A percentile compares a stretch with the other conserved stretches of the same genome.
Evolutionary conservation across 2,888 invertebrate genomes (phyloP).

Genomic region (Tachystola acroxantha): DNA sequence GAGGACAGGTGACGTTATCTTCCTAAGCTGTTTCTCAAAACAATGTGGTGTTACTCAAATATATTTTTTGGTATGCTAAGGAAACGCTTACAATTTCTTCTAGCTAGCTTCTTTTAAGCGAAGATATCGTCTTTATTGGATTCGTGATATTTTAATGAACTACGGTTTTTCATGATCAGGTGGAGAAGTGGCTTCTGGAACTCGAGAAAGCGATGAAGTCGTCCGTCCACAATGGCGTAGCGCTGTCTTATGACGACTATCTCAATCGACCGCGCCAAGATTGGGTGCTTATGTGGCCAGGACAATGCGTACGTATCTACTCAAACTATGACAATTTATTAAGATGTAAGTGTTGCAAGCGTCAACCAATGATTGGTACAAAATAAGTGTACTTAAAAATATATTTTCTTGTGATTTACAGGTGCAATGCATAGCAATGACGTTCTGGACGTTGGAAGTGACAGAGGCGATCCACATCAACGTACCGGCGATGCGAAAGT

Average conservation of each 20-base stretch:
- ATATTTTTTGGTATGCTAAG: no score
- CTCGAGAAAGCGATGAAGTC: slow-evolving; percentile 92
- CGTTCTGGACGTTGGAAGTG: slow-evolving; percentile 95
- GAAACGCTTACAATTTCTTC: no score
- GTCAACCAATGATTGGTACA: no score
- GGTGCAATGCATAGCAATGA: slow-evolving; percentile 89
- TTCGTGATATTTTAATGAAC: no score
- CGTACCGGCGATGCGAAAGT: slow-evolving; percentile 76
- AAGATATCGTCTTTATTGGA: no score
- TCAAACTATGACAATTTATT: neutral
- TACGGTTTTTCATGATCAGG: no score
- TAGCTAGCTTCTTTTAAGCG: no score
- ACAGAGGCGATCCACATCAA: slow-evolving; percentile 84
- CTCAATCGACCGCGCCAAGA: slow-evolving; percentile 78
- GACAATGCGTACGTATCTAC: slow-evolving; percentile 85
- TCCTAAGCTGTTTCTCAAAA: neutral
- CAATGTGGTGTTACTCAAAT: no score
- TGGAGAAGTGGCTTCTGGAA: slow-evolving; percentile 96
- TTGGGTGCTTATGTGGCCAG: slow-evolving; percentile 96
- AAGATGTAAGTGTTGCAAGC: no score
- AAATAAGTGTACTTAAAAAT: no score
- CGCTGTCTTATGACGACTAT: slow-evolving; percentile 85
- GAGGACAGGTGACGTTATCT: slow-evolving; percentile 95
- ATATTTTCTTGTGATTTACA: slow-evolving; percentile 20
- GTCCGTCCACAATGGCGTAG: slow-evolving; percentile 87